A percentile compares a stretch with the other conserved stretches of the same genome.
These are phyloP conservation scores for Cephonodes hylas DNA, from an alignment of 2,888 invertebrate genomes.

Conservation along the genomic window DNA sequence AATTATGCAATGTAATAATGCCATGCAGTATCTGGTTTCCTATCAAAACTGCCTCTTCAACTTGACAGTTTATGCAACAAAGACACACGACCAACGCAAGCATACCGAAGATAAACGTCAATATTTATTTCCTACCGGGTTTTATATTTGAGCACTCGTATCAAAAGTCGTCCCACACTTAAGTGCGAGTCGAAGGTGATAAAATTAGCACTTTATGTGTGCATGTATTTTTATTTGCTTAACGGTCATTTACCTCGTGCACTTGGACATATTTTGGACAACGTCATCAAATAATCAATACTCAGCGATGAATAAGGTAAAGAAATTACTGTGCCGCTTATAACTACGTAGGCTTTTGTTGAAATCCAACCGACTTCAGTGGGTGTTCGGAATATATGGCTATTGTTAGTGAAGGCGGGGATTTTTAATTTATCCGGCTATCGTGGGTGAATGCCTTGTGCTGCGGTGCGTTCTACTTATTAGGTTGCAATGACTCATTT, in stretches of 20 bases:
- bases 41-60: background rate
- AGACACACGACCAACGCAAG: slow-evolving; percentile 5
- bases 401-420: background rate
- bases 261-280: background rate
- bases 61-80: slow-evolving; percentile 15
- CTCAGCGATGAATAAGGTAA: background rate
- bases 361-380: background rate
- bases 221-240: slow-evolving; percentile 49
- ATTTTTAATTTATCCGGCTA: background rate
- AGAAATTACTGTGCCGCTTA: background rate
- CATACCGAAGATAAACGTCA: slow-evolving; percentile 31
- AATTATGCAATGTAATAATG: too few species aligned
- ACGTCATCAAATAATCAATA: background rate
- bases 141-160: slow-evolving; percentile 40
- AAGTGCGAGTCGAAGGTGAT: slow-evolving; percentile 48
- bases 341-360: background rate
- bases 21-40: background rate
- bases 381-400: background rate
- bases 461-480: background rate
- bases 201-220: slow-evolving; percentile 61
- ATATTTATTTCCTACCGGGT: slow-evolving; percentile 37
- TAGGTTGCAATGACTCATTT: background rate
- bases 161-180: slow-evolving; percentile 38
- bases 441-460: background rate
- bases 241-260: slow-evolving; percentile 41